These are phyloP conservation scores for Drosophila mimica DNA, from an alignment of 2,888 invertebrate genomes.

Conservation along the genomic window DNA sequence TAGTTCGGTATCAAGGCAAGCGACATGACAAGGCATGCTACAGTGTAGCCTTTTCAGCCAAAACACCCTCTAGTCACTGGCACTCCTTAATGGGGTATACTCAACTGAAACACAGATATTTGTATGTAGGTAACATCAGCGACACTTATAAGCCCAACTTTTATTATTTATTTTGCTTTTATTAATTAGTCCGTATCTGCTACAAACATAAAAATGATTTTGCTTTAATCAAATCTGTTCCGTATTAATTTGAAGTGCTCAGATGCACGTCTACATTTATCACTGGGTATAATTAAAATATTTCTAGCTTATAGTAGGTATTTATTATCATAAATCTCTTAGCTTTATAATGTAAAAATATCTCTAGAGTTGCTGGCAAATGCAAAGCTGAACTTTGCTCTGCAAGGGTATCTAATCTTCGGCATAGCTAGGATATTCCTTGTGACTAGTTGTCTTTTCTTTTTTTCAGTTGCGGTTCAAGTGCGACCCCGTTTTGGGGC, in stretches of 20 bases:
- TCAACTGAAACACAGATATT: neutral
- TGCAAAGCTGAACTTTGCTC: neutral
- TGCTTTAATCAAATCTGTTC: neutral
- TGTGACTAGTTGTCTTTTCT: neutral
- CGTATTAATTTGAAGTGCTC: neutral
- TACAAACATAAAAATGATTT: neutral
- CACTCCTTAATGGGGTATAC: neutral
- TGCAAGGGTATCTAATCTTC: neutral
- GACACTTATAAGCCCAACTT: neutral
- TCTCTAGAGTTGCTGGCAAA: neutral
- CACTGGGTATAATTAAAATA: neutral
- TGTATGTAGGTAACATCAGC: neutral
- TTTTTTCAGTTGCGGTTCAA: slow-evolving; percentile 45
- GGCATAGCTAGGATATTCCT: neutral
- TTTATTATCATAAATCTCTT: neutral
- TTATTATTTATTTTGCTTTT: neutral
- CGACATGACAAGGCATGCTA: slow-evolving; percentile 55
- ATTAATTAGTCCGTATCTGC: neutral
- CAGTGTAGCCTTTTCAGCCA: slow-evolving; percentile 26
- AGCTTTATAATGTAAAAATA: neutral
- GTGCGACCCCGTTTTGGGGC: slow-evolving; percentile 35
- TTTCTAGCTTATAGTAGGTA: neutral
- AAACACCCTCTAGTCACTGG: slow-evolving; percentile 8
- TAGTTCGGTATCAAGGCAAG: slow-evolving; percentile 50
- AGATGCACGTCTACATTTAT: too few species aligned